These are phyloP conservation scores for Mayetiola destructor DNA, from an alignment of 2,888 invertebrate genomes.

Conservation along the genomic window DNA sequence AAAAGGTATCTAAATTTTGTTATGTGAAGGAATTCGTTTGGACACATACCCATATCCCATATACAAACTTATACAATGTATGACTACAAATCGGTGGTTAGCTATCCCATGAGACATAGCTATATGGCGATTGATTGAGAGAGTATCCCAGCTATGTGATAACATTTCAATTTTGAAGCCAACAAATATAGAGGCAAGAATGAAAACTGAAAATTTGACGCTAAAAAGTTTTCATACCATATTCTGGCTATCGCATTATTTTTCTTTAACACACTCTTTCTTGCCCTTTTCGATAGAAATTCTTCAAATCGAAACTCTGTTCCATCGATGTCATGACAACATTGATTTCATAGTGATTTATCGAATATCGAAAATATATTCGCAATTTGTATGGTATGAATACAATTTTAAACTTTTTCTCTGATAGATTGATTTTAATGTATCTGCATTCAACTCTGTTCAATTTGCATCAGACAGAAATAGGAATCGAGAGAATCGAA, in stretches of 20 bases:
- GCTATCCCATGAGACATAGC: slow-evolving; percentile 7
- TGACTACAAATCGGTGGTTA: slow-evolving; percentile 8
- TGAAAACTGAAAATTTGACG: slow-evolving; percentile 1
- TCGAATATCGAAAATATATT: neutral
- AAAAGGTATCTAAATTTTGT: slow-evolving; percentile 8
- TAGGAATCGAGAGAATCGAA: too few relatives aligned
- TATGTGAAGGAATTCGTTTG: slow-evolving; percentile 9
- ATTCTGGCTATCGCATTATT: neutral
- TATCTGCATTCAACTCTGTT: too few relatives aligned
- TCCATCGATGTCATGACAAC: neutral
- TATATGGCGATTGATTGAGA: neutral
- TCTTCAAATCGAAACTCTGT: neutral
- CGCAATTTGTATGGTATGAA: neutral
- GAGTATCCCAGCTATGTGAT: neutral
- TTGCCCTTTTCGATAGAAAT: neutral
- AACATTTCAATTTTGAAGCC: too few relatives aligned
- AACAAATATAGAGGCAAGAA: slow-evolving; percentile 2
- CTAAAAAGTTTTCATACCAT: neutral
- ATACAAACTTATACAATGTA: too few relatives aligned
- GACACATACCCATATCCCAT: too few relatives aligned
- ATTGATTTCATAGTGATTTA: slow-evolving; percentile 1
- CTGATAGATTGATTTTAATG: neutral
- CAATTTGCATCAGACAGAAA: too few relatives aligned
- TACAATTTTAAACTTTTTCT: neutral
- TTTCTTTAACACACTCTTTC: neutral